Conservation (phyloP, 2,888 invertebrate species). For the Dolomedes plantarius region DNA sequence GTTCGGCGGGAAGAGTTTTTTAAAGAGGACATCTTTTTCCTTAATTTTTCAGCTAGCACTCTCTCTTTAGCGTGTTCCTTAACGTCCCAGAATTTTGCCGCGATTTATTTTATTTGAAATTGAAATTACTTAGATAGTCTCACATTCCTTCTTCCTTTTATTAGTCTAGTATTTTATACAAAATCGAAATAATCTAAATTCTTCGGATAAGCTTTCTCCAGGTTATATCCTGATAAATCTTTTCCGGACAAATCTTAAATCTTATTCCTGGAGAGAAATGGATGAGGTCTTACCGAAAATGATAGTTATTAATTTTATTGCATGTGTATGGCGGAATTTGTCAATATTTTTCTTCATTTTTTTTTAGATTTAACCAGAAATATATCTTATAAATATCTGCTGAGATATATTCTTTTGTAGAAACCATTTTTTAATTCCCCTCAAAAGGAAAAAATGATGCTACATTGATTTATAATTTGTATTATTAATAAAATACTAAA, state of each 20-base stretch:
- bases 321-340: too few species aligned
- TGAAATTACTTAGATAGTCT: not conserved
- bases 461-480: too few species aligned
- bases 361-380: too few species aligned
- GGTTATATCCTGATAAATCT: not conserved
- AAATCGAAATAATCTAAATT: not conserved
- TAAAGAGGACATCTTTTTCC: conserved; percentile 7
- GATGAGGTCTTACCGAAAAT: not conserved
- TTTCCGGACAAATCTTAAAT: not conserved
- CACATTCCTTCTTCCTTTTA: not conserved
- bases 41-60: conserved; percentile 5
- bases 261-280: not conserved
- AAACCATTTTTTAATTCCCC: too few species aligned
- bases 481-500: too few species aligned
- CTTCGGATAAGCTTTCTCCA: not conserved
- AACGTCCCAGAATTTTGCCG: not conserved
- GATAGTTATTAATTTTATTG: not conserved
- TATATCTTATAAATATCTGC: too few species aligned
- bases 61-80: not conserved
- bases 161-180: not conserved
- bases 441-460: too few species aligned
- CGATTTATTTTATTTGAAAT: conserved; percentile 14
- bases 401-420: too few species aligned
- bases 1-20: conserved; percentile 7
- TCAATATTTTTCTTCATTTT: too few species aligned